Evolutionary conservation across 2,888 invertebrate species (phyloP).

Genomic region (Teleiodes luculella): DNA sequence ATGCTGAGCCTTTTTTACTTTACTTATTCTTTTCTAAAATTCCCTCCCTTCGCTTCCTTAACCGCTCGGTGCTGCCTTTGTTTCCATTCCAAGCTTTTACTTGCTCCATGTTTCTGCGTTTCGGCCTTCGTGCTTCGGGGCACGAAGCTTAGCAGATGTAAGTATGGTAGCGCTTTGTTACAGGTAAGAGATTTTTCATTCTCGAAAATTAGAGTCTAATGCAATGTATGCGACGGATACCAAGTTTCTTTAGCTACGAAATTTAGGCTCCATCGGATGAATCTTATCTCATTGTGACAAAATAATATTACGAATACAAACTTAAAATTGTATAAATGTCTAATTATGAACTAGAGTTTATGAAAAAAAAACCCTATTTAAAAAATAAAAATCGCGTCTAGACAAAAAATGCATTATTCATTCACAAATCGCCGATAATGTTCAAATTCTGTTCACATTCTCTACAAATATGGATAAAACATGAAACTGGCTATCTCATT

Average conservation of each 20-base stretch:
- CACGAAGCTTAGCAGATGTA: slow-evolving; percentile 22
- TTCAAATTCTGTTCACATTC: not conserved
- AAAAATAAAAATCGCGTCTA: too few relatives aligned
- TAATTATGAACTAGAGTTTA: too few relatives aligned
- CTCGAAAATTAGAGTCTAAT: too few relatives aligned
- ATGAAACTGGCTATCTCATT: not conserved
- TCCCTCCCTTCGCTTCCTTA: slow-evolving; percentile 24
- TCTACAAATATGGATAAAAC: not conserved
- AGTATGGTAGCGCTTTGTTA: slow-evolving; percentile 14
- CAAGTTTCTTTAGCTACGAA: too few relatives aligned
- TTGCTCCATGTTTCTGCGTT: not conserved
- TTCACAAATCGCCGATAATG: not conserved
- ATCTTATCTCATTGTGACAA: too few relatives aligned
- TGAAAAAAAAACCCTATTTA: too few relatives aligned
- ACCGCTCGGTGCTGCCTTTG: slow-evolving; percentile 31
- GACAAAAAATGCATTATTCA: not conserved
- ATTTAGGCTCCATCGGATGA: too few relatives aligned
- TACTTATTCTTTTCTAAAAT: slow-evolving; percentile 21
- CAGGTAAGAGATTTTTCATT: too few relatives aligned
- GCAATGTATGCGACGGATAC: too few relatives aligned
- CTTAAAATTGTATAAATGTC: too few relatives aligned
- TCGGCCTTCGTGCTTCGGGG: slow-evolving; percentile 23
- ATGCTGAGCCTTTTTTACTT: slow-evolving; percentile 27
- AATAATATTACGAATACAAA: too few relatives aligned
- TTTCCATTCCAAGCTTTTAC: slow-evolving; percentile 29